Evolutionary conservation across 2,888 invertebrate species (phyloP), one percentile per base, ranked within the genome.

Genomic region (Amphipoea lucens): DNA sequence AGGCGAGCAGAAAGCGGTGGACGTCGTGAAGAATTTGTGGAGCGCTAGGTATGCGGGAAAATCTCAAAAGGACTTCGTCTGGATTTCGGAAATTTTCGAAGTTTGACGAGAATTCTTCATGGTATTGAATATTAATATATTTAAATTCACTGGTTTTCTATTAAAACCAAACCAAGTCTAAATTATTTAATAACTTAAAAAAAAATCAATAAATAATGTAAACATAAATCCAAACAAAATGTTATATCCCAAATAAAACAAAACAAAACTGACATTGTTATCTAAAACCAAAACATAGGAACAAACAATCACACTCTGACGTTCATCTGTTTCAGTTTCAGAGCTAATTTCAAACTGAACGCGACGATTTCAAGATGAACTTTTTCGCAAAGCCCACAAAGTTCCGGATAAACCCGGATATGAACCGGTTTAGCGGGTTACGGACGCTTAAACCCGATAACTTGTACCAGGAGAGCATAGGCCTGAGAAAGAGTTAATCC

Each of bases 391-490:
- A 71, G 5, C n/a, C 4, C 11, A n/a, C 4, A 66, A n/a, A n/a
- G 57, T 60, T 60, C 78, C 40, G 79, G 85, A 82, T 83, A 85
- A 87, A 87, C 90, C 92, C 92, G 94, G 95, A 94, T 95, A 94
- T 94, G 94, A 95, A 89, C 94, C 94, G 92, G 92, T 92, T 95
- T 92, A 94, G 92, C 90, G 91, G 90, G 93, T 92, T 95, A 95
- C 95, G 94, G 94, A 94, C 92, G 97, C 95, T 95, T 96, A 94
- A 95, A 94, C 94, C 95, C 94, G 94, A 92, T 94, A 93, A 91
- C 92, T 90, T 89, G 78, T 93, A 97, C 96, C 89, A 96, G 95
- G 96, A 84, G n/a, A 82, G 17, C 95, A 97, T 95, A 92, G 76
- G 4, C 40, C 7, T 3, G 84, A 89, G 90, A 87, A 90, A 85